phyloP scores from a whole-genome alignment of 2,797 vertebrate genomes.

The Lacerta agilis region DNA sequence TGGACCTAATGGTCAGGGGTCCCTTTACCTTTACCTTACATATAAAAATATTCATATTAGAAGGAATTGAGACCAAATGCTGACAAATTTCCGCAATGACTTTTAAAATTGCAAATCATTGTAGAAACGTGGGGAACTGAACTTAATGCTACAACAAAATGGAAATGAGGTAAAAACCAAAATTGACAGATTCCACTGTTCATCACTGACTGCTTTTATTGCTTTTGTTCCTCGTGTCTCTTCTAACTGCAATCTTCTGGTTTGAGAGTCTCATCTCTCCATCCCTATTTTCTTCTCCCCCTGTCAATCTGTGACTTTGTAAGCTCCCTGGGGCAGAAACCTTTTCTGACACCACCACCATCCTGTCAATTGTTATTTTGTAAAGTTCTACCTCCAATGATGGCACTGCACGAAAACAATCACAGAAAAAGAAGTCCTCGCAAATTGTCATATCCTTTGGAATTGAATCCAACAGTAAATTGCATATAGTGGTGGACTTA shows the following conservation, averaged over 20 bases:
- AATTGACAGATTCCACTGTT: no score
- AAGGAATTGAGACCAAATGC: no score
- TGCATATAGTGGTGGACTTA: conserved; percentile 42
- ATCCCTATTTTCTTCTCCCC: background rate
- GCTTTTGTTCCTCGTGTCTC: background rate
- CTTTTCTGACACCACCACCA: no score
- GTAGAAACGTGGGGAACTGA: no score
- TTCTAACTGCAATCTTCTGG: background rate
- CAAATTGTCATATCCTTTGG: conserved; percentile 43
- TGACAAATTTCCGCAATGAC: no score
- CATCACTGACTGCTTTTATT: background rate
- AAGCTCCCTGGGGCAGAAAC: background rate
- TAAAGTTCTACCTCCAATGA: background rate
- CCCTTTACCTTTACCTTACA: no score
- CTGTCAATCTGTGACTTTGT: background rate
- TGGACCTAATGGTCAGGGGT: no score
- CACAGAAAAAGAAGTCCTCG: background rate
- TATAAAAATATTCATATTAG: no score
- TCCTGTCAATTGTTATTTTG: background rate
- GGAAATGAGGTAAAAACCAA: no score
- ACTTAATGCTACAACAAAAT: no score
- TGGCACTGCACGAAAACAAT: background rate
- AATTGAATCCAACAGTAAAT: conserved; percentile 35
- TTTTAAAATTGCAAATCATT: no score
- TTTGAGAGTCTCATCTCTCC: background rate